Evolutionary conservation across 2,888 invertebrate species (phyloP).

Genomic region (Podotricha telesiphe): DNA sequence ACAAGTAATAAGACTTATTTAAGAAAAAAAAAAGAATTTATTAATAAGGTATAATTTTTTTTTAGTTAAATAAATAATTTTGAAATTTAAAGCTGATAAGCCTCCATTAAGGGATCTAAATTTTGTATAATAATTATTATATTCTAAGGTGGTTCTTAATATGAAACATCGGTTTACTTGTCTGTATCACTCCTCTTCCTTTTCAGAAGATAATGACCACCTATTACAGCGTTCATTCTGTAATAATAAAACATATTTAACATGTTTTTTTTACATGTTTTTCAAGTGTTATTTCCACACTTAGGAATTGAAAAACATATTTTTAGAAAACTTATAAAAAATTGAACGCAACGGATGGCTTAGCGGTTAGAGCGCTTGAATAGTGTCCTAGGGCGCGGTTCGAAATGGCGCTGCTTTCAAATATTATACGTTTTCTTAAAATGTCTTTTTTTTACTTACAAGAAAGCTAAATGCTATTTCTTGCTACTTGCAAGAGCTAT

Average conservation of each 20-base stretch:
- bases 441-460: constrained; percentile 74
- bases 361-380: too few species aligned
- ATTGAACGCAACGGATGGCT: too few species aligned
- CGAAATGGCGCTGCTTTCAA: too few species aligned
- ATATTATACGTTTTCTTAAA: too few species aligned
- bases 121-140: constrained; percentile 22
- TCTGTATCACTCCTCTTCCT: constrained; percentile 61
- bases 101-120: constrained; percentile 4
- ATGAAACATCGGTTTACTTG: constrained; percentile 52
- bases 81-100: constrained; percentile 25
- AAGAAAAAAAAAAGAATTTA: constrained; percentile 11
- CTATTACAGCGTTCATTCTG: constrained; percentile 72
- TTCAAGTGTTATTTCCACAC: too few species aligned
- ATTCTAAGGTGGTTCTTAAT: constrained; percentile 44
- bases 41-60: constrained; percentile 36
- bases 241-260: constrained; percentile 47
- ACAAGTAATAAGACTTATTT: too few species aligned
- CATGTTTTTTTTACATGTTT: too few species aligned
- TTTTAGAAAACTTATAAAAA: too few species aligned
- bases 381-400: too few species aligned
- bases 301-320: too few species aligned
- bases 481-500: constrained; percentile 88
- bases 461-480: constrained; percentile 74
- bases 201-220: constrained; percentile 69
- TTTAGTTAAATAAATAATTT: constrained; percentile 20